Conservation (phyloP, 2,797 vertebrate species). For the Cephalopachus bancanus region DNA sequence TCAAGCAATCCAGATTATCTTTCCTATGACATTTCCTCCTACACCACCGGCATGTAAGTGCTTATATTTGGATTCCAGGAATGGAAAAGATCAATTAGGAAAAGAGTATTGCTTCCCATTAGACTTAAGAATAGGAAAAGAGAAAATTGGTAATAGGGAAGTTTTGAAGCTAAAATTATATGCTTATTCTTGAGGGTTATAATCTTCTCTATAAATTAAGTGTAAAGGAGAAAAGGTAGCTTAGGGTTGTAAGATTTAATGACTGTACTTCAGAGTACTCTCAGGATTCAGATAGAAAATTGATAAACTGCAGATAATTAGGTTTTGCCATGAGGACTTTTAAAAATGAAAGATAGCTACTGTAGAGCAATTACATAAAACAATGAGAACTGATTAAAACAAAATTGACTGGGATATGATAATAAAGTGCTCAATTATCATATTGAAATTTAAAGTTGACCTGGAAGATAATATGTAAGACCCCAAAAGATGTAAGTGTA, state of each 20-base stretch:
- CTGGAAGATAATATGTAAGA: slow-evolving; percentile 25
- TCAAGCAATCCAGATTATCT: not conserved
- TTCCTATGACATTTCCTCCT: slow-evolving; percentile 22
- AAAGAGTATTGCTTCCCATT: not conserved
- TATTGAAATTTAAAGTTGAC: not conserved
- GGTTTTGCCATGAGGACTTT: not conserved
- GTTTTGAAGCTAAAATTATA: not conserved
- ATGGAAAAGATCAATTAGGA: not conserved
- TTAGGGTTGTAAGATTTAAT: not conserved
- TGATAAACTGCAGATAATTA: not conserved
- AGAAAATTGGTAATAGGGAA: not conserved
- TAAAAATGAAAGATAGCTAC: not conserved
- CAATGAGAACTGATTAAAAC: not conserved
- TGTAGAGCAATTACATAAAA: slow-evolving; percentile 17
- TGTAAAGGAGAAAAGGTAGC: not conserved
- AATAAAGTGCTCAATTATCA: not conserved
- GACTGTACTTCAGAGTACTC: not conserved
- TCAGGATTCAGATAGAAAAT: not conserved
- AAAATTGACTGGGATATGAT: not conserved
- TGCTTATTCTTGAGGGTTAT: not conserved
- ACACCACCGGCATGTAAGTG: not conserved
- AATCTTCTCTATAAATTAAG: not conserved
- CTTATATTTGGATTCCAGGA: not conserved
- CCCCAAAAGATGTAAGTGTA: not conserved
- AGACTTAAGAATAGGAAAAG: not conserved